Evolutionary conservation across 1,140 invertebrate genomes (phyloP), one percentile per base, ranked within the genome.

Genomic region (Orius insidiosus): DNA sequence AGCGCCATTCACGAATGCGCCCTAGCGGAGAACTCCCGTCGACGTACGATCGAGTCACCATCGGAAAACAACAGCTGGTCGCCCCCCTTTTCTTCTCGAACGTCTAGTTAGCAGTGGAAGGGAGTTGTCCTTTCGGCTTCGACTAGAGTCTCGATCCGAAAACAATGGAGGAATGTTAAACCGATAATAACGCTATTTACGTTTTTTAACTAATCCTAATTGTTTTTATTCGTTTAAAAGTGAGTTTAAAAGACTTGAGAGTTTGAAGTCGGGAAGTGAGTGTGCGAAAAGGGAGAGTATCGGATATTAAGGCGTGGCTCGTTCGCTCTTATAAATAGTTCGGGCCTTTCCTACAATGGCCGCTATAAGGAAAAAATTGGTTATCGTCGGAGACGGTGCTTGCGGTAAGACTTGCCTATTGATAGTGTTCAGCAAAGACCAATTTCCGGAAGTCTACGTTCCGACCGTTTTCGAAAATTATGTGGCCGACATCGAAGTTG

Each of bases 391-490:
- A 60, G 94, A 98, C 72, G 94, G 93, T 72, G 93, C 92, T 57
- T 97, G 92, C 70, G 92, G 92, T 70, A 97, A 97, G 78, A 97
- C 92, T 58, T 96, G 90, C 66, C 75, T 97, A 56, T 74, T 97
- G 57, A 95, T 95, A 66, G 90, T 95, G 56, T 96, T 96, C 71
- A 93, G 86, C 65, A 95, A 96, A 72, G 90, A 97, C 71, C 88
- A 96, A 66, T 98, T 98, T 67, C 92, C 92, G 55, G 92, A 96
- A 78, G 88, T 94, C 48, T 97, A 97, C 67, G 89, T 96, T 59
- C 93, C 94, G 54, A 98, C 93, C 58, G 92, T 97, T 53, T 97
- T 98, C 68, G 94, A 97, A 68, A 98, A 94, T 63, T 97, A 97
- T 78, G 89, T 95, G 57, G 89, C 90, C 54, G 89, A 96, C 65